Percentiles rank a stretch among this genome's conserved stretches.
Evolutionary conservation across 35 echinoderm and acorn worm genomes (phyloP).

Genomic region (Chiridota heheva): DNA sequence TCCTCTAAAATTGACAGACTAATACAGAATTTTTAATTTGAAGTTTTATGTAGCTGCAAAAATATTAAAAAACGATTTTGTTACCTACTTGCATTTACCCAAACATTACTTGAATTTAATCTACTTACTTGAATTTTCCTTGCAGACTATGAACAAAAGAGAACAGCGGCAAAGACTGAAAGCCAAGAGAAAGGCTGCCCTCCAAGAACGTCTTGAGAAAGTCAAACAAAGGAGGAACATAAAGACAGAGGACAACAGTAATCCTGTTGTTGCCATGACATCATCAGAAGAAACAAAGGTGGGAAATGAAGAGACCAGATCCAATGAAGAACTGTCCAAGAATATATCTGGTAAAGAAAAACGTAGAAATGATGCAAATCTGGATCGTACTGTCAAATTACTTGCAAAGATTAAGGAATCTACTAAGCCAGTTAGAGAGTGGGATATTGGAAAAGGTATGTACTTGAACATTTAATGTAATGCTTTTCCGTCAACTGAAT

Average conservation of each 20-base stretch:
- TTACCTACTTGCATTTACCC: too few species aligned
- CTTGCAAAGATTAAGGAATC: constrained; percentile 49
- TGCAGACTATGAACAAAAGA: constrained; percentile 79
- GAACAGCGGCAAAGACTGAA: constrained; percentile 74
- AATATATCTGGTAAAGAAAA: neutral
- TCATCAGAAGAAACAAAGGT: neutral
- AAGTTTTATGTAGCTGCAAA: too few species aligned
- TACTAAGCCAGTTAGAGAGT: constrained; percentile 42
- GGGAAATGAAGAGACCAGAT: neutral
- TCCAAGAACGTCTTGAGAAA: constrained; percentile 81
- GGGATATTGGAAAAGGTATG: constrained; percentile 88
- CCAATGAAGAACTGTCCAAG: constrained; percentile 1
- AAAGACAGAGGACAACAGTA: constrained; percentile 50
- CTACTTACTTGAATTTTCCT: too few species aligned
- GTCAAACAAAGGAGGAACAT: constrained; percentile 77
- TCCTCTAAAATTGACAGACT: too few species aligned
- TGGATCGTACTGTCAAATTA: constrained; percentile 19
- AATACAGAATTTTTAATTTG: too few species aligned
- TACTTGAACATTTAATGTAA: neutral
- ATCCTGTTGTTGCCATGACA: constrained; percentile 37
- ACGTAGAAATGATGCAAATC: neutral
- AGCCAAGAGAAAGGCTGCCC: constrained; percentile 84
- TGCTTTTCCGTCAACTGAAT: too few species aligned
- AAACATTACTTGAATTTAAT: too few species aligned
- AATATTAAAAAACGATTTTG: too few species aligned